A percentile compares a stretch with the other conserved stretches of the same genome.
Evolutionary conservation across 2,888 invertebrate species (phyloP).

Genomic region (Eurois occulta): DNA sequence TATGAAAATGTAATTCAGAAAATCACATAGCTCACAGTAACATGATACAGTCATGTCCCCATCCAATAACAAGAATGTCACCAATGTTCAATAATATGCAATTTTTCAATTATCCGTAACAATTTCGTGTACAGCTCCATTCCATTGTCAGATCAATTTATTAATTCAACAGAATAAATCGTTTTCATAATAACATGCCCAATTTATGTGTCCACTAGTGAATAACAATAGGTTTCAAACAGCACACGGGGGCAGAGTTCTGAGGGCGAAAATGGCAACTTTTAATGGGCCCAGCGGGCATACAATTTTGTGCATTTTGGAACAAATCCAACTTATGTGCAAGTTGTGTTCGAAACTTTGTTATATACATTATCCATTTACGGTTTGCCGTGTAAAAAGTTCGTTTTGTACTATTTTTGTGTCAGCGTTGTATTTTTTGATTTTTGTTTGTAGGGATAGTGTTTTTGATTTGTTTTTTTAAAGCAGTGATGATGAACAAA

Average conservation of each 20-base stretch:
- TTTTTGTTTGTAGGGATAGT: neutral
- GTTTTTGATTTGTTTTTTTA: neutral
- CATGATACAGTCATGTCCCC: constrained; percentile 22
- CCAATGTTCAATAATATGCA: constrained; percentile 37
- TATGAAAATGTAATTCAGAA: constrained; percentile 16
- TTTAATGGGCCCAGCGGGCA: constrained; percentile 84
- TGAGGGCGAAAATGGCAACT: constrained; percentile 77
- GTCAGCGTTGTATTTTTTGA: constrained; percentile 32
- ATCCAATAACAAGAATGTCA: constrained; percentile 12
- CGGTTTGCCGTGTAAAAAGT: constrained; percentile 31
- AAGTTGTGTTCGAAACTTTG: constrained; percentile 59
- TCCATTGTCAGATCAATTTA: constrained; percentile 69
- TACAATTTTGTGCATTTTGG: constrained; percentile 75
- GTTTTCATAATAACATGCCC: constrained; percentile 68
- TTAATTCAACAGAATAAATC: constrained; percentile 66
- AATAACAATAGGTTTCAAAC: constrained; percentile 76
- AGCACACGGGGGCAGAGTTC: constrained; percentile 69
- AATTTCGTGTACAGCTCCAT: constrained; percentile 48
- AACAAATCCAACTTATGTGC: constrained; percentile 74
- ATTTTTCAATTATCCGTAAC: constrained; percentile 49
- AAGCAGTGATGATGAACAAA: neutral
- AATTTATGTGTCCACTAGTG: constrained; percentile 74
- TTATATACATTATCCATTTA: constrained; percentile 56
- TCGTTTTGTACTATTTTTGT: constrained; percentile 6
- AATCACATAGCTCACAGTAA: constrained; percentile 8